Base-by-base conservation (phyloP, 2,888 invertebrate genomes). In the Acleris cristana region DNA sequence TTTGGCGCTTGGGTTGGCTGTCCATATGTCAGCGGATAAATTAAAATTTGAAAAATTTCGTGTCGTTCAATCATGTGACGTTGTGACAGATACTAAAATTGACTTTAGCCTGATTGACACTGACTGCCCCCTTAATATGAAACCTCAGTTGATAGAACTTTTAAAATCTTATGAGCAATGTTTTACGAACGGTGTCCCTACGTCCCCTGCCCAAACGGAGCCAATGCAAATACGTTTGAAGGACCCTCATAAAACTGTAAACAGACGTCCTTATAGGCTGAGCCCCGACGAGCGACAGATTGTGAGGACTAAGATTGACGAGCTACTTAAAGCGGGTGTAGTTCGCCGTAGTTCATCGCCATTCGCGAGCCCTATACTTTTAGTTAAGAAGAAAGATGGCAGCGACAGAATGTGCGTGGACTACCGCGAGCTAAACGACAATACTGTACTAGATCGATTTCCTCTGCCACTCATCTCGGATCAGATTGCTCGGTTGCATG, bases 401-500 rank as follows among this genome's bases (percentile, higher is more conserved):
- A 16, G 49, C 1, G 51, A 67, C 2, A 23, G 67, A 1, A 57
- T 62, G 57, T 67, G 67, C 19, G 34, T 67, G 4, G 67, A 67
- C 48, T 67, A 67, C 18, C 51, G 67, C 4, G 67, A 66, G 21
- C 19, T 67, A 2, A 67, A 62, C 16, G 48, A 48, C n/a, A 67
- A 67, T 21, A 62, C 67, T 0, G 30, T 61, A 4, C 59, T 57
- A 3, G 62, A 62, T 18, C 7, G 48, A 3, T 62, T 40, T 19
- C 62, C 67, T 1, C 12, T 62, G 7, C 58, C 67, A 0, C 18
- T 62, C 16, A 67, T 57, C 19, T 5, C 45, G 26, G 67, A 67
- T 12, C 71, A 71, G 57, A 65, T 72, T 44, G 19, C 40, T 4
- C 21, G 69, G 1, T 52, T 73, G 16, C n/a, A 14, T 19, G 70